Evolutionary conservation across 2,113 vertebrate genomes (phyloP).

Genomic region (Edolisoma coerulescens): DNA sequence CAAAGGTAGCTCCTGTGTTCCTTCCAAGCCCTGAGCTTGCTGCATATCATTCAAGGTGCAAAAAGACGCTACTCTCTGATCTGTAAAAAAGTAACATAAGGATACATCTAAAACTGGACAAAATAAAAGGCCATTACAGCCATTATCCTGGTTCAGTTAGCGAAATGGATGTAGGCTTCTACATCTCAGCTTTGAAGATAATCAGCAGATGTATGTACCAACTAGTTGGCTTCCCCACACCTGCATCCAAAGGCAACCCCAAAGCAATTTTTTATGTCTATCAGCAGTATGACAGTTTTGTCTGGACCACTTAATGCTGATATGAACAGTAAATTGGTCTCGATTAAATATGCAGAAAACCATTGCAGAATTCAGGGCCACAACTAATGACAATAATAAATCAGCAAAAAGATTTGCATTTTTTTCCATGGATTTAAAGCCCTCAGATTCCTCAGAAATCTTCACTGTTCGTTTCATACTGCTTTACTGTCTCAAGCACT

Average conservation of each 20-base stretch:
- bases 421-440: background rate
- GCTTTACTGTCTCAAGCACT: constrained; percentile 11
- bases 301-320: background rate
- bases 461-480: background rate
- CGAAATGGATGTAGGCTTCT: background rate
- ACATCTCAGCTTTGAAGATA: constrained; percentile 12
- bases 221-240: constrained; percentile 44
- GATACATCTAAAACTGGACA: background rate
- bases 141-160: background rate
- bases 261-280: background rate
- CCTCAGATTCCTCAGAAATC: background rate
- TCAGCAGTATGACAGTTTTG: background rate
- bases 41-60: constrained; percentile 91
- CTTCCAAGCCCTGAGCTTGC: constrained; percentile 81
- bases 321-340: background rate
- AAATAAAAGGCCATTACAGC: constrained; percentile 22
- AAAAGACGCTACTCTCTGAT: constrained; percentile 92
- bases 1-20: constrained; percentile 79
- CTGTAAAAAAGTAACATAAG: constrained; percentile 67
- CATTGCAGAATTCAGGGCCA: background rate
- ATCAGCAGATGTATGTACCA: constrained; percentile 12
- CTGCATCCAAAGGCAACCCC: constrained; percentile 44
- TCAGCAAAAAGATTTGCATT: background rate
- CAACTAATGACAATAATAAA: background rate
- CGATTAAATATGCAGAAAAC: constrained; percentile 28